Conservation (phyloP, 2,888 invertebrate species). For the Pocota personata region DNA sequence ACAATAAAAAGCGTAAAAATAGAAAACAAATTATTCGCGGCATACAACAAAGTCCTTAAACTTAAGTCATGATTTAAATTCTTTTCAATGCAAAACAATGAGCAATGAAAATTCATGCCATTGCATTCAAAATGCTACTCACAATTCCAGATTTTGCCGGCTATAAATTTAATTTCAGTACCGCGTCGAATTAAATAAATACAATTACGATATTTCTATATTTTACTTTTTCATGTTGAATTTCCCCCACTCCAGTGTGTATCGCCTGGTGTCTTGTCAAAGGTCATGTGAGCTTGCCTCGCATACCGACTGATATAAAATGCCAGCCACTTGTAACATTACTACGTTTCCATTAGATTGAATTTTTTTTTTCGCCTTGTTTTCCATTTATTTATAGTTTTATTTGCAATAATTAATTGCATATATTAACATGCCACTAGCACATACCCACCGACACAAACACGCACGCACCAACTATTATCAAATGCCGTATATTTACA, state of each 20-base stretch:
- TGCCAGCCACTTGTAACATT: slow-evolving; percentile 36
- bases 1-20: no score
- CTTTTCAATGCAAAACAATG: no score
- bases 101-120: no score
- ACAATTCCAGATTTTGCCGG: not conserved
- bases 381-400: slow-evolving; percentile 53
- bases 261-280: slow-evolving; percentile 42
- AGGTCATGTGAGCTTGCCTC: slow-evolving; percentile 50
- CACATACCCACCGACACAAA: slow-evolving; percentile 22
- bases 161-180: not conserved
- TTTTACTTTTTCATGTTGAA: not conserved
- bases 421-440: slow-evolving; percentile 53
- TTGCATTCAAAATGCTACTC: no score
- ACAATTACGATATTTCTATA: not conserved
- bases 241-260: not conserved
- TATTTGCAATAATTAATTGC: slow-evolving; percentile 68
- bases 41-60: no score
- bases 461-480: slow-evolving; percentile 57
- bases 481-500: slow-evolving; percentile 58
- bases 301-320: slow-evolving; percentile 33
- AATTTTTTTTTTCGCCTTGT: slow-evolving; percentile 41
- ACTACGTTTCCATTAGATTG: slow-evolving; percentile 43
- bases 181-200: not conserved
- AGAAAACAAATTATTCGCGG: no score
- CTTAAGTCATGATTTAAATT: no score